Percentiles rank a stretch among this genome's conserved stretches.
Evolutionary conservation across 2,888 invertebrate genomes (phyloP).

Genomic region (Theretra japonica): DNA sequence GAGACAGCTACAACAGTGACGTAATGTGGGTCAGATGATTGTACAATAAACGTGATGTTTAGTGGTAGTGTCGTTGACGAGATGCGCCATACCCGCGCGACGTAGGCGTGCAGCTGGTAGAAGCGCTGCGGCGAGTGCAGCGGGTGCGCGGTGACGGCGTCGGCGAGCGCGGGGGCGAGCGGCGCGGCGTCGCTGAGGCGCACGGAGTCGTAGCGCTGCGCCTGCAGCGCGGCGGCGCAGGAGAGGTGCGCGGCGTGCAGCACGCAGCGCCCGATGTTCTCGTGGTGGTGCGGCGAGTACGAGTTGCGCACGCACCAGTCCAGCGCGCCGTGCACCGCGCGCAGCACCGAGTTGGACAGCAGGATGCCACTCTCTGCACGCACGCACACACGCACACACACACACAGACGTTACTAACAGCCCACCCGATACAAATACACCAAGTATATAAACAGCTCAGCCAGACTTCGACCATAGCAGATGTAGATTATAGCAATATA

Average conservation of each 20-base stretch:
- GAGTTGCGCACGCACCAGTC: conserved; percentile 96
- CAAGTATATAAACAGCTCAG: too few species aligned
- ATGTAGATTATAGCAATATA: too few species aligned
- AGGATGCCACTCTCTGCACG: conserved; percentile 92
- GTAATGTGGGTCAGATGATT: too few species aligned
- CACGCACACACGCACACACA: neutral
- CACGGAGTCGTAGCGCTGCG: conserved; percentile 29
- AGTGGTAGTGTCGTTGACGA: neutral
- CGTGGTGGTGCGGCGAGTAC: conserved; percentile 91
- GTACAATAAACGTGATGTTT: too few species aligned
- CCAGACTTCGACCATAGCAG: too few species aligned
- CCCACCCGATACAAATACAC: too few species aligned
- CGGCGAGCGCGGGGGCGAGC: conserved; percentile 45
- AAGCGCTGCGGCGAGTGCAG: conserved; percentile 83
- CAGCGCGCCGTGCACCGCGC: conserved; percentile 89
- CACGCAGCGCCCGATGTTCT: conserved; percentile 95
- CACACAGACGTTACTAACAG: neutral
- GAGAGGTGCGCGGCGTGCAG: conserved; percentile 87
- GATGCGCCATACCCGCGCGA: conserved; percentile 83
- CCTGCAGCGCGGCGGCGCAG: conserved; percentile 86
- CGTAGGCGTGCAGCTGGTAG: conserved; percentile 89
- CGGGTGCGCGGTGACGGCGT: conserved; percentile 50
- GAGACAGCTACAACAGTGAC: too few species aligned
- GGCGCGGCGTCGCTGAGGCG: neutral
- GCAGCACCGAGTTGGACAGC: conserved; percentile 93